Evolutionary conservation across 1,140 invertebrate genomes (phyloP).

Genomic region (Ditylenchus dipsaci): DNA sequence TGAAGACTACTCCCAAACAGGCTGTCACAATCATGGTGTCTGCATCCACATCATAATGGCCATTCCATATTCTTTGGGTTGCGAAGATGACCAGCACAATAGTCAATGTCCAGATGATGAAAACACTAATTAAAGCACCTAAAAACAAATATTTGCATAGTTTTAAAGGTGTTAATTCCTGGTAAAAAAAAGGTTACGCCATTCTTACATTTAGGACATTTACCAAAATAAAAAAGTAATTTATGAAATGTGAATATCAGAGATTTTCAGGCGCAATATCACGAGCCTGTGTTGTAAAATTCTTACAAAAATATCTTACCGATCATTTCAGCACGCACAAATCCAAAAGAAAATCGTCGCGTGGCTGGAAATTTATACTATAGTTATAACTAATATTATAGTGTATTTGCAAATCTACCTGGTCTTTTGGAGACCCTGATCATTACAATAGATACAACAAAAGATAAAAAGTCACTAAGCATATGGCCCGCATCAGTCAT

Average conservation of each 20-base stretch:
- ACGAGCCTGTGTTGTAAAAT: no score
- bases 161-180: no score
- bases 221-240: no score
- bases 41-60: slow-evolving; percentile 81
- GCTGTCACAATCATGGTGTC: slow-evolving; percentile 90
- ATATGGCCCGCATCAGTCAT: slow-evolving; percentile 95
- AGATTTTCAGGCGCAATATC: no score
- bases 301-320: no score
- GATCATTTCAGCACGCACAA: slow-evolving; percentile 12
- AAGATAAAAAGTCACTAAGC: slow-evolving; percentile 88
- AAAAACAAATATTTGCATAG: slow-evolving; percentile 4
- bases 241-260: no score
- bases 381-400: slow-evolving; percentile 62
- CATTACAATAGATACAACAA: slow-evolving; percentile 84
- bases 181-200: no score
- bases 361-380: slow-evolving; percentile 11
- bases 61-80: slow-evolving; percentile 68
- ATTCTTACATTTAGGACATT: no score
- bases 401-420: slow-evolving; percentile 64
- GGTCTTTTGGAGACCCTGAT: slow-evolving; percentile 81
- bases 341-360: slow-evolving; percentile 19
- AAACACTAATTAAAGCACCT: slow-evolving; percentile 21
- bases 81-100: slow-evolving; percentile 23
- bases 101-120: slow-evolving; percentile 25
- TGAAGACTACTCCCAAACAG: slow-evolving; percentile 80